A percentile compares a stretch with the other conserved stretches of the same genome.
Conservation (phyloP, 2,113 vertebrate species). For the Arothron firmamentum region DNA sequence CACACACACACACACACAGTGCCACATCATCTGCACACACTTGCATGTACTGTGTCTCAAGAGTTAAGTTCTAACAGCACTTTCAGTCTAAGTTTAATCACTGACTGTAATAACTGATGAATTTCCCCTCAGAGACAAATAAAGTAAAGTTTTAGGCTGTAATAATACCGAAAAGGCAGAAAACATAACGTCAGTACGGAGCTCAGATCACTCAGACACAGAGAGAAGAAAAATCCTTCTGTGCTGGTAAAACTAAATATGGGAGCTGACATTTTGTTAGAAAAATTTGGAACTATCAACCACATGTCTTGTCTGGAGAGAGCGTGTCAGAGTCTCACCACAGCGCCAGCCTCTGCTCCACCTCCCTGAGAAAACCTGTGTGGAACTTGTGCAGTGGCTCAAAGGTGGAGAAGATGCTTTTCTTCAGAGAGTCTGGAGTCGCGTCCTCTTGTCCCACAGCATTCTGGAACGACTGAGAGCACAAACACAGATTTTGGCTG, state of each 20-base stretch:
- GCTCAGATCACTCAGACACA: slow-evolving; percentile 53
- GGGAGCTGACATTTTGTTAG: background rate
- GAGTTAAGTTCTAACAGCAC: background rate
- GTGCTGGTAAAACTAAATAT: slow-evolving; percentile 26
- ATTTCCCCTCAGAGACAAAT: no score
- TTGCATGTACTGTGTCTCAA: slow-evolving; percentile 27
- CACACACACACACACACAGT: no score
- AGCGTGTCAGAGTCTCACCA: slow-evolving; percentile 82
- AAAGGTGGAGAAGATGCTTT: slow-evolving; percentile 84
- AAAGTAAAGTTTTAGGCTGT: no score
- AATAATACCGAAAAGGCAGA: slow-evolving; percentile 6
- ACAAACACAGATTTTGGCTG: slow-evolving; percentile 3
- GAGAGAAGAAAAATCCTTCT: slow-evolving; percentile 41
- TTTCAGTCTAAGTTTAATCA: slow-evolving; percentile 18
- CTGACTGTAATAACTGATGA: slow-evolving; percentile 10
- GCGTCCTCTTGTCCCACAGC: slow-evolving; percentile 83
- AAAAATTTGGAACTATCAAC: background rate
- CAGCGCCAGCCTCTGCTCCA: slow-evolving; percentile 90
- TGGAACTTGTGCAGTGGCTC: slow-evolving; percentile 95
- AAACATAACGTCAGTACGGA: slow-evolving; percentile 54
- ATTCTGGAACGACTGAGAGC: slow-evolving; percentile 85
- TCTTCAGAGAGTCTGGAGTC: slow-evolving; percentile 85
- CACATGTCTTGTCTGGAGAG: background rate
- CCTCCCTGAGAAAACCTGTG: slow-evolving; percentile 92
- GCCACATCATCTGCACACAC: slow-evolving; percentile 1